Percentiles rank a stretch among this genome's conserved stretches.
These are phyloP conservation scores for Tauraco erythrolophus DNA, from an alignment of 2,113 vertebrate genomes.

Conservation along the genomic window DNA sequence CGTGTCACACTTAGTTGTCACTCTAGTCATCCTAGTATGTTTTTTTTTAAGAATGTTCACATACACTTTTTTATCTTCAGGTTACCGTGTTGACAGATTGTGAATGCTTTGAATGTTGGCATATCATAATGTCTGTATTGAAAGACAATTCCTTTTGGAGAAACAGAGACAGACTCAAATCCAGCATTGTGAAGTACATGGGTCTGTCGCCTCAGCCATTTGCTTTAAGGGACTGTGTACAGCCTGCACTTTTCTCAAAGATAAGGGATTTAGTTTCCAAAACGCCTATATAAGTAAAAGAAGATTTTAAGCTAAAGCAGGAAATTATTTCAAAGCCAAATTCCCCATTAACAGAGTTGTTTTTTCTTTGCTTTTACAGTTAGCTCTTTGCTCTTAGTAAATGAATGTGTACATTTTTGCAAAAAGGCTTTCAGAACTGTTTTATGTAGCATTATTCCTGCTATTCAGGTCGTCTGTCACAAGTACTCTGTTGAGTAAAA, in stretches of 20 bases:
- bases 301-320: neutral
- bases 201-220: neutral
- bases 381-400: neutral
- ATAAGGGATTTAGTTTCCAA: neutral
- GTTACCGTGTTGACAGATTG: neutral
- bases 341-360: neutral
- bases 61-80: neutral
- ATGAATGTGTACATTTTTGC: neutral
- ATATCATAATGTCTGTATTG: neutral
- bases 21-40: rapidly evolving
- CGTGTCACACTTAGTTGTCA: neutral
- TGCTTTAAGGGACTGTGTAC: neutral
- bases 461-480: neutral
- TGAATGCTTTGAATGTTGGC: neutral
- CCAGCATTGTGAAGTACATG: neutral
- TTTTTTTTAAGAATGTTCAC: neutral
- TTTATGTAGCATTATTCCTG: neutral
- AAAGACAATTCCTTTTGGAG: neutral
- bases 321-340: neutral
- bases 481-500: neutral
- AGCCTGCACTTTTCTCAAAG: neutral
- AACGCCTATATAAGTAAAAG: neutral
- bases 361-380: neutral
- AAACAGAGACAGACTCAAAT: neutral
- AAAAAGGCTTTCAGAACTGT: neutral